Evolutionary conservation across 2,888 invertebrate genomes (phyloP).

Genomic region (Hipparchia semele): DNA sequence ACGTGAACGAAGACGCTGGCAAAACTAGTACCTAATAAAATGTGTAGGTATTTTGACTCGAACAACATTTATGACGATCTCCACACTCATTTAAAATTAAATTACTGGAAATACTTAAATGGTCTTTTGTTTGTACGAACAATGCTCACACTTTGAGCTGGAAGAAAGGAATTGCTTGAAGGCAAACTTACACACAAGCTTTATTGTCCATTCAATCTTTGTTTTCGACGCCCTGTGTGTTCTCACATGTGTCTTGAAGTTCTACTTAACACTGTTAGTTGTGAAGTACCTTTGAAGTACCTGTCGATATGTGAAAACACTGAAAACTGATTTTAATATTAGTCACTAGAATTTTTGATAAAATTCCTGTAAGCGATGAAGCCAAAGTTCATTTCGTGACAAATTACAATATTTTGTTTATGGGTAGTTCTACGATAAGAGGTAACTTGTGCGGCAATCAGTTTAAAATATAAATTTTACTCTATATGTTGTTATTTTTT

Average conservation of each 20-base stretch:
- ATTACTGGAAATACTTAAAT: constrained; percentile 12
- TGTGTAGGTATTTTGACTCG: neutral
- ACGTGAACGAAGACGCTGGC: no score
- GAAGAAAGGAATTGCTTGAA: constrained; percentile 26
- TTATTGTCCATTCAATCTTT: constrained; percentile 27
- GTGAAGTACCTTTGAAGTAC: neutral
- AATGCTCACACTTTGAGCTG: constrained; percentile 19
- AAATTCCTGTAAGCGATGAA: no score
- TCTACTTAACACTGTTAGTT: neutral
- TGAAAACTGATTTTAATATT: no score
- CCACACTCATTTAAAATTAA: neutral
- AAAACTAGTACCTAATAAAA: neutral
- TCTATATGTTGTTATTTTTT: no score
- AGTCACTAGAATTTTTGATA: no score
- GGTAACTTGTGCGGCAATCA: no score
- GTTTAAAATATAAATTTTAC: no score
- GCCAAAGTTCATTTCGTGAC: no score
- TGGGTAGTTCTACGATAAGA: no score
- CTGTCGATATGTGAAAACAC: no score
- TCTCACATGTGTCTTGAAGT: constrained; percentile 4
- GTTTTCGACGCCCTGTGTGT: constrained; percentile 19
- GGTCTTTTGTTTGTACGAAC: constrained; percentile 20
- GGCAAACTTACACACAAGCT: constrained; percentile 14
- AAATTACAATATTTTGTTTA: no score
- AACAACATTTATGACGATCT: neutral